These are phyloP conservation scores for Agonum fuliginosum DNA, from an alignment of 2,888 invertebrate species.

Conservation along the genomic window DNA sequence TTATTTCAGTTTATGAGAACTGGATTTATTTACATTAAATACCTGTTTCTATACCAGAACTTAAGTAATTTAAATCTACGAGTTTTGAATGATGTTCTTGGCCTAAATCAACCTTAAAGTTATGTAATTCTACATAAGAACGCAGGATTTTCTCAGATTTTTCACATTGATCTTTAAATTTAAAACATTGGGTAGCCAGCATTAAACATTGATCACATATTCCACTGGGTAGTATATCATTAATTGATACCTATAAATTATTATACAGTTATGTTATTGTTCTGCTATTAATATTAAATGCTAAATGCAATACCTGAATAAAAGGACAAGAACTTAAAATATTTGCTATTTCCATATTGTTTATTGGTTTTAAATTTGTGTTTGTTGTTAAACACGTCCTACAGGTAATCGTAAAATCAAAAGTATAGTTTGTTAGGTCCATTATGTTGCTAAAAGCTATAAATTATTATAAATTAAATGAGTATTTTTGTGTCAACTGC, in stretches of 20 bases:
- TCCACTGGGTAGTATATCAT: slow-evolving; percentile 62
- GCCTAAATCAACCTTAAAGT: slow-evolving; percentile 47
- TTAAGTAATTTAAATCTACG: neutral
- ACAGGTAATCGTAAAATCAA: slow-evolving; percentile 62
- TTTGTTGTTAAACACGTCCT: slow-evolving; percentile 63
- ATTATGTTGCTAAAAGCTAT: slow-evolving; percentile 20
- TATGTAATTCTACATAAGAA: slow-evolving; percentile 56
- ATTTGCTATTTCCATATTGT: slow-evolving; percentile 59
- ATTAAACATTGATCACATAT: slow-evolving; percentile 65
- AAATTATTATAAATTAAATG: slow-evolving; percentile 3
- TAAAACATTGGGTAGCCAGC: slow-evolving; percentile 64
- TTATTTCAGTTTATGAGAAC: neutral
- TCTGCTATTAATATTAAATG: neutral
- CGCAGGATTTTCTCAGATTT: slow-evolving; percentile 63
- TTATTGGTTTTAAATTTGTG: slow-evolving; percentile 61
- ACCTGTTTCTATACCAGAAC: slow-evolving; percentile 15
- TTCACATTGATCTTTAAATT: slow-evolving; percentile 66
- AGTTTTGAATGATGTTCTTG: slow-evolving; percentile 12
- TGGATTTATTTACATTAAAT: neutral
- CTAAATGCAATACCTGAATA: slow-evolving; percentile 61
- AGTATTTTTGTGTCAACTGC: neutral
- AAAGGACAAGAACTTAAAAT: slow-evolving; percentile 63
- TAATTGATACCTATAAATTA: slow-evolving; percentile 1
- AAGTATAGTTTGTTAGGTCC: slow-evolving; percentile 48
- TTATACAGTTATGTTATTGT: neutral